A percentile compares a stretch with the other conserved stretches of the same genome.
These are phyloP conservation scores for Nesometra sesokonis DNA, from an alignment of 35 echinoderm and acorn worm species.

Conservation along the genomic window DNA sequence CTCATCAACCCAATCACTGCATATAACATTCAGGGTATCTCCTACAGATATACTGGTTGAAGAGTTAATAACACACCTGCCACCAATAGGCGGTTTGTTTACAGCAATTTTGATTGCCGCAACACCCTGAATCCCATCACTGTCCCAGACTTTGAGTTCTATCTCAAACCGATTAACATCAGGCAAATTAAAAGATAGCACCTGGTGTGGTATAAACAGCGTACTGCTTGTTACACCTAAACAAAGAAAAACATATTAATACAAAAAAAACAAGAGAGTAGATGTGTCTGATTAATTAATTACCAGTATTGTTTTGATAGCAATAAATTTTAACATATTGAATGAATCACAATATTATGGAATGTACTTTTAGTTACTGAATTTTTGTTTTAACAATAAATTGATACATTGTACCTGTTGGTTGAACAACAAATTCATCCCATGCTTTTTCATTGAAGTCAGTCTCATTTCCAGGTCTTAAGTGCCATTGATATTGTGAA, in stretches of 20 bases:
- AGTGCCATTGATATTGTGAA: background rate
- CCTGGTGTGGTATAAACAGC: background rate
- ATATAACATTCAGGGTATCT: background rate
- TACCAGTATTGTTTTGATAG: too few relatives aligned
- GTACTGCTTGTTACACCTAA: background rate
- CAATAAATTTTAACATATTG: too few relatives aligned
- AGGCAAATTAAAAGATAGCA: background rate
- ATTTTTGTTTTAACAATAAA: too few relatives aligned
- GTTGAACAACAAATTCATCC: background rate
- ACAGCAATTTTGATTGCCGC: conserved; percentile 3
- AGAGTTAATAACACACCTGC: background rate
- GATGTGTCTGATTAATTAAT: too few relatives aligned
- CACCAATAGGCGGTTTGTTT: conserved; percentile 20
- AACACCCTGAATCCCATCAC: background rate
- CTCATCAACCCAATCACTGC: conserved; percentile 20
- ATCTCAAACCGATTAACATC: background rate
- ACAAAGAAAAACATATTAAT: background rate
- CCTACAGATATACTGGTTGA: background rate
- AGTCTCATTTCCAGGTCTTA: background rate
- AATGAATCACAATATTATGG: too few relatives aligned
- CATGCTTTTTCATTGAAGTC: background rate
- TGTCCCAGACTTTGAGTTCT: background rate
- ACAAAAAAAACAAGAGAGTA: too few relatives aligned
- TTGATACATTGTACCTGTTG: background rate
- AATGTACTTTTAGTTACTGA: too few relatives aligned